Evolutionary conservation across 1,140 invertebrate species (phyloP), one percentile per base, ranked within the genome.

Genomic region (Penaeus chinensis): DNA sequence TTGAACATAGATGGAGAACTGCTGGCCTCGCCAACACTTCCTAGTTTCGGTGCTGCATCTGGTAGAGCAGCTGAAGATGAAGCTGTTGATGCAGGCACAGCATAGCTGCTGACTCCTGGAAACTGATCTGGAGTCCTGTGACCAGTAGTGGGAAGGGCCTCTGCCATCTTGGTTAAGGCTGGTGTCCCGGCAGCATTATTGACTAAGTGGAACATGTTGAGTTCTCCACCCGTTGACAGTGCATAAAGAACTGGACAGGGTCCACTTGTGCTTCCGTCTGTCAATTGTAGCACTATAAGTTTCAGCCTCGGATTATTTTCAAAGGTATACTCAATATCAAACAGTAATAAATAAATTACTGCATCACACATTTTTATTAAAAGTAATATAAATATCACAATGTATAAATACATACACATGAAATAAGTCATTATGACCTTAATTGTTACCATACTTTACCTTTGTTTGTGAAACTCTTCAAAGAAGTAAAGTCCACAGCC

Each of bases 171-270:
- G 69, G 37, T 78, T 54, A 87, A 47, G n/a, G 54, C 8, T 77
- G 42, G 54, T 32, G 61, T 61, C 77, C 71, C 86, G 1, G 80
- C 16, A 37, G 27, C 77, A 19, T 32, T 65, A 77, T 87, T 87
- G 8, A 87, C 69, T 7, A 87, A 13, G 8, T 87, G 86, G 79
- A 87, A 87, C 20, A 87, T 82, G 61, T 87, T 87, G 19, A 87
- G 86, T 78, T 83, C 86, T 65, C 86, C 86, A 22, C 86, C 86
- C 20, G 86, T 87, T 61, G 86, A 87, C 16, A 87, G 27, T 8
- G 80, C 77, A 74, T 71, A 87, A 24, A 87, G 32, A 60, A 87
- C 86, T 27, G 86, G 86, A 78, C 79, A 82, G 22, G 86, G 86
- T 11, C 86, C 86, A 78, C n/a, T 63, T 32, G 62, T 77, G n/a